phyloP scores from a whole-genome alignment of 2,113 vertebrate genomes.

The Mohoua ochrocephala region DNA sequence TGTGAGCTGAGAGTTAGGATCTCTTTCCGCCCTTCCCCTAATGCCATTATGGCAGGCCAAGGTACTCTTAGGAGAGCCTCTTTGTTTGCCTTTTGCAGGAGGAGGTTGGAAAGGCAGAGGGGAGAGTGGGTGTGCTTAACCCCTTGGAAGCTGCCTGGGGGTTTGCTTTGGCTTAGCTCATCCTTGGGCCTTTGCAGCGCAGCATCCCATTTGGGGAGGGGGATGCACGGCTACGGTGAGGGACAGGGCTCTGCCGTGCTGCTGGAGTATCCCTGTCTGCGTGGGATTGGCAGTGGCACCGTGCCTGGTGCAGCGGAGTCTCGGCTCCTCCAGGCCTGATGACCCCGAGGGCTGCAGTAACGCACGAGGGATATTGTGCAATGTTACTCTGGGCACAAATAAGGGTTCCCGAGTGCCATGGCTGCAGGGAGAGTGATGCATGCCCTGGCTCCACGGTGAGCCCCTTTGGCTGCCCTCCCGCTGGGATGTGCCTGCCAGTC shows the following conservation, averaged over 20 bases:
- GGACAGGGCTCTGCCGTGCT: background rate
- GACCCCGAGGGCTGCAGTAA: background rate
- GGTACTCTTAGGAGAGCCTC: background rate
- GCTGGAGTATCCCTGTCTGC: rapidly evolving
- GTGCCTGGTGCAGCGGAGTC: background rate
- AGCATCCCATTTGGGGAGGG: rapidly evolving
- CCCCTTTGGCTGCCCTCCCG: background rate
- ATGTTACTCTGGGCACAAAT: background rate
- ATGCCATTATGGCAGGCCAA: background rate
- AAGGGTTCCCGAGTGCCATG: rapidly evolving
- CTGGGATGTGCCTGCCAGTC: background rate
- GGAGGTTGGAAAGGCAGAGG: background rate
- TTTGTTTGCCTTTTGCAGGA: slow-evolving; percentile 1
- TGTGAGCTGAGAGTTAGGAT: background rate
- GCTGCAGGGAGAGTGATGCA: background rate
- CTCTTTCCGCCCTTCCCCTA: background rate
- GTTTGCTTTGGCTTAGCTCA: background rate
- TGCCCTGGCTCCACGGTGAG: rapidly evolving
- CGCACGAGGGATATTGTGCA: rapidly evolving
- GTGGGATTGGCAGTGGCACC: rapidly evolving
- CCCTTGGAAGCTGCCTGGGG: background rate
- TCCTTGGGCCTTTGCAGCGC: background rate
- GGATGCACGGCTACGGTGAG: rapidly evolving
- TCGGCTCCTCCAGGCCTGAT: background rate
- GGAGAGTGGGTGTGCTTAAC: background rate